Percentiles rank a stretch among this genome's conserved stretches.
phyloP scores from a whole-genome alignment of 2,797 vertebrate species.

The Rhincodon typus region DNA sequence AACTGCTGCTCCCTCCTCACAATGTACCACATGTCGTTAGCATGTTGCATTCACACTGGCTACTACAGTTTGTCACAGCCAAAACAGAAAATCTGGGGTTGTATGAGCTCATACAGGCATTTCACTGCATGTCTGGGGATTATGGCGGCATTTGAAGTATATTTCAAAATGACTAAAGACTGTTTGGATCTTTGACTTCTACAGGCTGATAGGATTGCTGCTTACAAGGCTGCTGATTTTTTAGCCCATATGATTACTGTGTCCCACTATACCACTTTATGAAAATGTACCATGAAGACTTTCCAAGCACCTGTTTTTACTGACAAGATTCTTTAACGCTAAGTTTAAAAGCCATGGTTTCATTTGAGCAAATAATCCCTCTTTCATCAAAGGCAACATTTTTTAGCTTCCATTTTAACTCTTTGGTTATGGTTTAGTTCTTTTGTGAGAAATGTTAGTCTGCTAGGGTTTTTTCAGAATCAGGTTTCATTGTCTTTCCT shows the following conservation, averaged over 20 bases:
- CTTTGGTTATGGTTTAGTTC: neutral
- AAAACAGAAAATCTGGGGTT: conserved; percentile 55
- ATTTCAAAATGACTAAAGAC: conserved; percentile 66
- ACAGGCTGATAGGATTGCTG: conserved; percentile 58
- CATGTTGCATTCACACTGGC: conserved; percentile 56
- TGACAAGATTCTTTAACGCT: conserved; percentile 63
- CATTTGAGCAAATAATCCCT: neutral
- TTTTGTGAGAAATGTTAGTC: neutral
- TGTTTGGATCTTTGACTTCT: conserved; percentile 55
- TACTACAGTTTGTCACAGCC: conserved; percentile 55
- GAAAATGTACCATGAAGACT: conserved; percentile 62
- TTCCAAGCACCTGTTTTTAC: conserved; percentile 66
- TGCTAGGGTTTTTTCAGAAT: neutral
- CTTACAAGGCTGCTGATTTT: conserved; percentile 64
- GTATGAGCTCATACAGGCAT: conserved; percentile 50
- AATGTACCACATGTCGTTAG: conserved; percentile 43
- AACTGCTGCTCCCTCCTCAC: neutral
- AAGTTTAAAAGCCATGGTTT: conserved; percentile 46
- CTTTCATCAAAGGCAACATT: neutral
- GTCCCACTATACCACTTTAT: conserved; percentile 58
- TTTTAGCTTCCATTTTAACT: neutral
- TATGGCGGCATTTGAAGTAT: conserved; percentile 52
- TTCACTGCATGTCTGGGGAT: conserved; percentile 49
- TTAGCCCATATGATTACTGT: conserved; percentile 63
- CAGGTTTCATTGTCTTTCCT: neutral